phyloP scores from a whole-genome alignment of 2,797 vertebrate genomes.

The Lophius americanus region DNA sequence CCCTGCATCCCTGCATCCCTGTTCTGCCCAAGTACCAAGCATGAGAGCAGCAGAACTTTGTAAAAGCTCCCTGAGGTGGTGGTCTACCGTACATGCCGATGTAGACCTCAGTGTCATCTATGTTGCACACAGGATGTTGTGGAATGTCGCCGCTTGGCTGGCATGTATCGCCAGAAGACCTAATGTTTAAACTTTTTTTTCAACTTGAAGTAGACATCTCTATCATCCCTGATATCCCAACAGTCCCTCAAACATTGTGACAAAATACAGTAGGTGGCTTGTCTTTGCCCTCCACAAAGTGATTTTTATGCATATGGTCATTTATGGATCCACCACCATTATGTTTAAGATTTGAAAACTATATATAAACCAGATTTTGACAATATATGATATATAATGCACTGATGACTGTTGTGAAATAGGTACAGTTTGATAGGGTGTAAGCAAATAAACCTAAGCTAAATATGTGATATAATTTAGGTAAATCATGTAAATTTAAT shows the following conservation, averaged over 20 bases:
- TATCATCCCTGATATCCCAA: slow-evolving; percentile 11
- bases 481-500: background rate
- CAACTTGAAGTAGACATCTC: slow-evolving; percentile 26
- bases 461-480: too few relatives aligned
- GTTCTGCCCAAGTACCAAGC: slow-evolving; percentile 44
- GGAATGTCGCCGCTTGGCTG: slow-evolving; percentile 33
- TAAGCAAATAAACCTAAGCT: too few relatives aligned
- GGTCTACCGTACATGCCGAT: slow-evolving; percentile 48
- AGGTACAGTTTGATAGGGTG: too few relatives aligned
- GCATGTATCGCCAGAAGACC: slow-evolving; percentile 41
- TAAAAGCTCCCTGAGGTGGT: slow-evolving; percentile 59
- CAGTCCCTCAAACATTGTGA: background rate
- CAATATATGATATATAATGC: too few relatives aligned
- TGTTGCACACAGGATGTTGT: slow-evolving; percentile 37
- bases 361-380: background rate
- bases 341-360: background rate
- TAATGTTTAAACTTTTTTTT: slow-evolving; percentile 44
- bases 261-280: slow-evolving; percentile 1
- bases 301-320: background rate
- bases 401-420: too few relatives aligned
- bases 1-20: slow-evolving; percentile 37
- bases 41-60: slow-evolving; percentile 44
- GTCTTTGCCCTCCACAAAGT: background rate
- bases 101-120: slow-evolving; percentile 29
- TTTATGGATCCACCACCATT: background rate